Evolutionary conservation across 2,113 vertebrate species (phyloP), one percentile per base, ranked within the genome.

Genomic region (Eudyptes chrysolophus): DNA sequence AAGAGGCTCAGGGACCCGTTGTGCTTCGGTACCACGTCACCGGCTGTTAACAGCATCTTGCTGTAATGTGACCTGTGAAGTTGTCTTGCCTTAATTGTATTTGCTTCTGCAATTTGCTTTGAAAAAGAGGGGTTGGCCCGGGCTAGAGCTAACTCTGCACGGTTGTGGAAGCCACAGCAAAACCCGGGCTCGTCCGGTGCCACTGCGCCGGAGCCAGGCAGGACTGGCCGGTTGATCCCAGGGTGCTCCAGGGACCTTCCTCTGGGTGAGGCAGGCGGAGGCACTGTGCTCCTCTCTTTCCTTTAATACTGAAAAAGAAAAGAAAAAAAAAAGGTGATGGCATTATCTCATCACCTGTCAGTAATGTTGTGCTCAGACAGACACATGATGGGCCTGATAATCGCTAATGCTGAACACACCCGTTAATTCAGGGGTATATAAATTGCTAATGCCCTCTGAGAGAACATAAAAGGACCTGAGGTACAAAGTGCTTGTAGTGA

Each of bases 391-490:
- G 34, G 16, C 38, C 22, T 7, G 6, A 2, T 11, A 48, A 16
- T 52, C 1, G 2, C 13, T 51, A 12, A 2, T 36, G 52, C 58
- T 15, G 6, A 49, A 5, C 48, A 16, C 22, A 4, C 14, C 20
- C 0, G 0, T 17, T 30, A 30, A 22, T 26, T 64, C 8, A 6
- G 0, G 4, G 30, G n/a, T 10, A 2, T 8, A 2, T 8, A 9
- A 29, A 7, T 4, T 6, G 11, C 17, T 2, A 9, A 17, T 42
- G 24, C 36, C 64, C 26, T 19, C 34, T 3, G 12, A 24, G 21
- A 4, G n/a, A 8, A 12, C 1, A 21, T 25, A 3, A 5, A 70
- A 16, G 60, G 49, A 24, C 18, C 10, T 0, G 0, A 13, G 36
- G 22, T 26, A 27, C 58, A 11, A 44, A 19, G 42, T 6, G 2